phyloP scores from a whole-genome alignment of 2,888 invertebrate species.

The Tolmerus cingulatus region DNA sequence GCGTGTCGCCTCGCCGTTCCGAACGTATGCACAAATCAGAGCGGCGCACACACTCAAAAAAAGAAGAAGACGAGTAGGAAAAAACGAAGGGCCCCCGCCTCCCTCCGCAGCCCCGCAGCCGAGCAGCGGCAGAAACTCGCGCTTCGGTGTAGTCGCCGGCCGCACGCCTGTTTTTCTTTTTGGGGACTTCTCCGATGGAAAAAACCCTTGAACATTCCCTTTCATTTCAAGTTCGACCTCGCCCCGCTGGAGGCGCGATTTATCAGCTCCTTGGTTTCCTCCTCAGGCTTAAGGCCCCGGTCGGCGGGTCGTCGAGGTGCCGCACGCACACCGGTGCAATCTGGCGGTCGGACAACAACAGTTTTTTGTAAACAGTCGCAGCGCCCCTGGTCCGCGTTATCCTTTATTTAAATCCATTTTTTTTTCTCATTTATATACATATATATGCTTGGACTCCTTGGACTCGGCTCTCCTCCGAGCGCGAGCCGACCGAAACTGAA shows the following conservation, averaged over 20 bases:
- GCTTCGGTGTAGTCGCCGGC: constrained; percentile 45
- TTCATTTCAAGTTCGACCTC: constrained; percentile 57
- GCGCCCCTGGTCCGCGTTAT: not conserved
- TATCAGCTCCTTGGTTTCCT: constrained; percentile 34
- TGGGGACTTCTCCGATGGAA: constrained; percentile 34
- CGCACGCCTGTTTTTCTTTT: constrained; percentile 46
- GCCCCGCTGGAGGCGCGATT: constrained; percentile 50
- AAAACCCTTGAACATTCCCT: constrained; percentile 54
- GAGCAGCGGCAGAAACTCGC: not conserved
- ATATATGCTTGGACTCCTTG: not conserved
- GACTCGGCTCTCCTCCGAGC: not conserved
- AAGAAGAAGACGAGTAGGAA: not conserved
- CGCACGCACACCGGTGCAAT: not conserved
- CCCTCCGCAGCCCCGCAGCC: not conserved
- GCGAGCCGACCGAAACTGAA: not conserved
- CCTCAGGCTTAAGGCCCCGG: not conserved
- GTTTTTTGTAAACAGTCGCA: constrained; percentile 1
- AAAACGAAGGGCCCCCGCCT: not conserved
- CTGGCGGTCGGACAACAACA: not conserved
- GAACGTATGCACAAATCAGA: constrained; percentile 21
- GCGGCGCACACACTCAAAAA: constrained; percentile 5
- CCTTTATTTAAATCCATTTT: not conserved
- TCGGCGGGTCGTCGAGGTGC: not conserved
- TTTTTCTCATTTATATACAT: not conserved
- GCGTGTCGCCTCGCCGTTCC: not conserved